Evolutionary conservation across 2,888 invertebrate genomes (phyloP), one percentile per base, ranked within the genome.

Genomic region (Cheilosia variabilis): DNA sequence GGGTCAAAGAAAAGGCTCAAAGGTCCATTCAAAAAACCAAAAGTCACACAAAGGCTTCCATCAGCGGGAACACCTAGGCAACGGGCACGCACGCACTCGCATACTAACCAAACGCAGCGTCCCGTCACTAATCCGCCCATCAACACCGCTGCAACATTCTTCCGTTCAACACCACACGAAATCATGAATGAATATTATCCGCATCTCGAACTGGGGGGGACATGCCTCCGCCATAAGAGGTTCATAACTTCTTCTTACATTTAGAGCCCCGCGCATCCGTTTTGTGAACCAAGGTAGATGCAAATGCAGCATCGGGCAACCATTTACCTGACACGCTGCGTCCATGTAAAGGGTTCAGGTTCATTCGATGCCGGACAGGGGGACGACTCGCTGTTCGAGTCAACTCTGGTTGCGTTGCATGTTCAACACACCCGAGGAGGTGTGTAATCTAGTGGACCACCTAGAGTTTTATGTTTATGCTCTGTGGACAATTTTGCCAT

Each of bases 381-480:
- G 22, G 60, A 15, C 45, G 31, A 71, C 60, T 62, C 50, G 52
- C 78, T 13, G 66, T 55, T 66, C 62, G 52, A 79, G 22, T 69
- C 60, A 66, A 69, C 65, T 69, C 60, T 57, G 55, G 68, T 55
- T 68, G 72, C 55, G 53, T 86, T 52, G 86, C 86, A 81, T 86
- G 86, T 81, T 72, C 76, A 81, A 77, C 80, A 81, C 80, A 86
- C 86, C 81, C 63, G 76, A 82, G 87, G 78, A 82, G 87, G 87
- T 87, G 82, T 87, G 87, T 87, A 87, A 87, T 87, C 87, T 80
- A 87, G 80, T 81, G 81, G 88, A 88, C 88, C 88, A 88, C 88
- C 88, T 88, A 88, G 87, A 83, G 88, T 88, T 88, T 88, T 88
- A 88, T 88, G 88, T 88, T 87, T 88, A 87, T 88, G 84, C 88